phyloP scores from a whole-genome alignment of 2,113 vertebrate genomes.

The Macaca mulatta region DNA sequence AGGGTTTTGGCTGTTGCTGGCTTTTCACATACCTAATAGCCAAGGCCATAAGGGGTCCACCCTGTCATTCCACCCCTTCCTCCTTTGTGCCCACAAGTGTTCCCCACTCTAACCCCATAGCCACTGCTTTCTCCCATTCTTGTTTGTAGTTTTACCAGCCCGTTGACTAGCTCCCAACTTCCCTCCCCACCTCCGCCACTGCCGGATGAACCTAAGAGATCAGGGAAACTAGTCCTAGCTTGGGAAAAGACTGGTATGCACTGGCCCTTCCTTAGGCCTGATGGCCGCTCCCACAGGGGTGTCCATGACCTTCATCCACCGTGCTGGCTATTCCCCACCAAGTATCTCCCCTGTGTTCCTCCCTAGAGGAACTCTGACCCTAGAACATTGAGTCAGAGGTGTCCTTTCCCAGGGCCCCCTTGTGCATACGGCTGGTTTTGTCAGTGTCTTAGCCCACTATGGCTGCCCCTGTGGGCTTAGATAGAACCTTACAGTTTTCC shows the following conservation, averaged over 20 bases:
- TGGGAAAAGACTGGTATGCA: background rate
- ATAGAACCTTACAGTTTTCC: background rate
- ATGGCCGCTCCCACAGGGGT: too few relatives aligned
- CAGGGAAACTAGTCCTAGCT: background rate
- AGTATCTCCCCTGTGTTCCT: background rate
- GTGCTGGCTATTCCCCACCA: background rate
- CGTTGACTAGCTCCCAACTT: background rate
- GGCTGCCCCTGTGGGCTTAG: background rate
- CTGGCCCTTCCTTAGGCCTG: background rate
- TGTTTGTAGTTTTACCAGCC: background rate
- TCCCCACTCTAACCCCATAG: background rate
- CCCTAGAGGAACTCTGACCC: background rate
- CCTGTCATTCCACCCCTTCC: background rate
- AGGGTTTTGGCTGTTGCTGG: background rate
- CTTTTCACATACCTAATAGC: background rate
- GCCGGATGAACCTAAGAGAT: background rate
- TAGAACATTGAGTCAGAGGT: background rate
- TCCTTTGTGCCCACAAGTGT: background rate
- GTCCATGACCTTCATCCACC: fast-evolving
- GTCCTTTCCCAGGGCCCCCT: background rate
- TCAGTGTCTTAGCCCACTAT: background rate
- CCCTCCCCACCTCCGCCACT: background rate
- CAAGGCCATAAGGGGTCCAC: background rate
- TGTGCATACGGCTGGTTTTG: background rate
- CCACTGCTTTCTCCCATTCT: background rate